Evolutionary conservation across 2,888 invertebrate genomes (phyloP), one percentile per base, ranked within the genome.

Genomic region (Atethmia centrago): DNA sequence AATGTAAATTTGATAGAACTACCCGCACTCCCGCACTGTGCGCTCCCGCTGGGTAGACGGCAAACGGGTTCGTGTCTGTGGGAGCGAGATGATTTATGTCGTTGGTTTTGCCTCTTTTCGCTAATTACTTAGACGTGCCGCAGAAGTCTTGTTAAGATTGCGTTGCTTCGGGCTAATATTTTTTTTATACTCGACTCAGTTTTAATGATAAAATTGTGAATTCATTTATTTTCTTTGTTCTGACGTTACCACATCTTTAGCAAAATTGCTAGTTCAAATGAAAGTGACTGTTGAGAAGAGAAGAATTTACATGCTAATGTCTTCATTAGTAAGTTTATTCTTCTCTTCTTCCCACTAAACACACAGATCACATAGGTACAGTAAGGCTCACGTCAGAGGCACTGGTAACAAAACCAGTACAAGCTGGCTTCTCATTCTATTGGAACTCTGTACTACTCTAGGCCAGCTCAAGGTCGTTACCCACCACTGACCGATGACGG

Each of bases 111-210:
- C 80, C 86, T 88, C 86, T 89, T 90, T 88, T 87, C 88, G 76
- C 91, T 92, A 92, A 93, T 92, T 91, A 92, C 90, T 79, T 78
- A 85, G 88, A 89, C 89, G 89, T 89, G 88, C 87, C 86, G 85
- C 85, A 84, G n/a, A n/a, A n/a, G 84, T 80, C 87, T 88, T 86
- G 87, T 87, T 87, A 89, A 89, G 88, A 90, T 91, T 90, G 84
- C 88, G 88, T 84, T 81, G 84, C 84, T 81, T 78, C 80, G 67
- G 59, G 71, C 79, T 87, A 89, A 87, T 88, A n/a, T 88, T 86
- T 74, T 80, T 80, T 85, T 76, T 85, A 70, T 76, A 64, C 64
- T 64, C 12, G 10, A 66, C 75, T 76, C 40, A 47, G 36, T 75
- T 75, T 67, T 72, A 28, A 75, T 73, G 49, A 65, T 65, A 62